Evolutionary conservation across 30 jellyfish, hydroid and myxozoan genomes (phyloP), one percentile per base, ranked within the genome.

Genomic region (Chironex yamaguchii): DNA sequence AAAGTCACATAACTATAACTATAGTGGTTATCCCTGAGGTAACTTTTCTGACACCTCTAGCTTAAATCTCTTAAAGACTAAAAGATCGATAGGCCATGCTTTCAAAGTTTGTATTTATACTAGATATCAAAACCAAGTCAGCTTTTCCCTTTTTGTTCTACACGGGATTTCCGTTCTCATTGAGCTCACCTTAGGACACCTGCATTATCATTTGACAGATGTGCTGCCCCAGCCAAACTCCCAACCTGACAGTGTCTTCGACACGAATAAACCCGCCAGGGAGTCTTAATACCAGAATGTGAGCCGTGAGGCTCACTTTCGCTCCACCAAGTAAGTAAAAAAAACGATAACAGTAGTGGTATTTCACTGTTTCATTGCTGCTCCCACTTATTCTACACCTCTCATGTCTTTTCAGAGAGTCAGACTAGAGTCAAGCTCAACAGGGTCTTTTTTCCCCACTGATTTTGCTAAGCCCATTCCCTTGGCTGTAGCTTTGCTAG

Each of bases 161-260:
- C 94, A 81, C 51, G 96, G 52, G 96, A 81, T 86, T 84, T 72
- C 96, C 85, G 94, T 84, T 51, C 94, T 71, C 94, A 32, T 80
- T 84, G 96, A 76, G 94, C 94, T 76, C 96, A 50, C 94, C 95
- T 84, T 84, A 36, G 90, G 96, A 84, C 94, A 84, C 89, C 94
- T 81, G 87, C 96, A 90, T 86, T 86, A 81, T 81, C 85, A 30
- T 77, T 86, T 86, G 53, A 86, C 92, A 81, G 94, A 86, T 86
- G 96, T 86, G 86, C 96, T 90, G 96, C 96, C 96, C 96, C 96
- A 86, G 96, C 86, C 96, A 86, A 86, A 86, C 96, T 86, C 96
- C 94, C 95, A 27, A 86, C 86, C 85, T 76, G 89, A 76, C 22
- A 4, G 82, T 68, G 82, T 68, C 82, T 68, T 68, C 82, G 82